phyloP scores from a whole-genome alignment of 1,140 invertebrate genomes.

The Adelges cooleyi region DNA sequence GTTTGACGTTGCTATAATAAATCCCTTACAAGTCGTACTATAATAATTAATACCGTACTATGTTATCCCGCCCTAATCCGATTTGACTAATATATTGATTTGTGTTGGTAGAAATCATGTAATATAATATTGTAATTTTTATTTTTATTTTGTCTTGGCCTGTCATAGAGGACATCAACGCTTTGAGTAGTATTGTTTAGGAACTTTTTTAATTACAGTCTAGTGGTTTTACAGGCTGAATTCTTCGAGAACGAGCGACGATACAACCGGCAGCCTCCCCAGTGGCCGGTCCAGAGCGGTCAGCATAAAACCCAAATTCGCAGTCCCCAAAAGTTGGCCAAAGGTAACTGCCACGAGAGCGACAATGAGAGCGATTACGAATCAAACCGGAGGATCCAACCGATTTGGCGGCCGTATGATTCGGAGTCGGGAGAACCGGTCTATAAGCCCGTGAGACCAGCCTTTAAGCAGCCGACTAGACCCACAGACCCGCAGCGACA shows the following conservation, averaged over 20 bases:
- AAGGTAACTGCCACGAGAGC: slow-evolving; percentile 55
- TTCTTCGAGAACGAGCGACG: not conserved
- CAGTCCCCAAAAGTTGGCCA: slow-evolving; percentile 53
- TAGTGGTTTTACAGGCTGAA: slow-evolving; percentile 2
- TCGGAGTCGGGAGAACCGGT: slow-evolving; percentile 44
- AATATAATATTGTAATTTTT: too few species aligned
- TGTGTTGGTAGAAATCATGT: too few species aligned
- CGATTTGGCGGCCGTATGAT: slow-evolving; percentile 47
- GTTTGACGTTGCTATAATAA: too few species aligned
- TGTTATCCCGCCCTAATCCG: too few species aligned
- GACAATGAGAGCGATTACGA: slow-evolving; percentile 67
- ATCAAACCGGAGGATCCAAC: slow-evolving; percentile 42
- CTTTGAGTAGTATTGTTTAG: too few species aligned
- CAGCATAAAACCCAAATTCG: slow-evolving; percentile 37
- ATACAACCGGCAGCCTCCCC: not conserved
- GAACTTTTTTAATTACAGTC: not conserved
- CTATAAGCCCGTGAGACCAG: slow-evolving; percentile 47
- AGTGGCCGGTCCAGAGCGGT: not conserved
- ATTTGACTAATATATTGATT: too few species aligned
- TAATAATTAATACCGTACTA: too few species aligned
- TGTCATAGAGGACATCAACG: too few species aligned
- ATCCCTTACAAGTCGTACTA: too few species aligned
- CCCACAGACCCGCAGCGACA: not conserved
- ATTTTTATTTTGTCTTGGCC: too few species aligned
- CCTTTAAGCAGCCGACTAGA: slow-evolving; percentile 40